Evolutionary conservation across 2,888 invertebrate species (phyloP), one percentile per base, ranked within the genome.

Genomic region (Smittia aterrima): DNA sequence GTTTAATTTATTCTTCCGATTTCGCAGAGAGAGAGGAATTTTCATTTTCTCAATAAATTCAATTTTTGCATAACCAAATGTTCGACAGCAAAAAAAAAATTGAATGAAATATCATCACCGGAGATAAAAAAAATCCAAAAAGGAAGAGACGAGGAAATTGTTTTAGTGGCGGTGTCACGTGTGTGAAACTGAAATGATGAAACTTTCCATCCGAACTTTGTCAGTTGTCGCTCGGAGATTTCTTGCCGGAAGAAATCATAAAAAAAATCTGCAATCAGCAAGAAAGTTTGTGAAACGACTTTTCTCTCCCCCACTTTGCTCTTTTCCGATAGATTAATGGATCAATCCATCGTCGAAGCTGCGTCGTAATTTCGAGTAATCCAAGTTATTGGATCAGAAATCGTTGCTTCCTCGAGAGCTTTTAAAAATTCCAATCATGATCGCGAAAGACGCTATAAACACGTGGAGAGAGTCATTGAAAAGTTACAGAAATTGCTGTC

Each of bases 381-480:
- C 47, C 47, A 2, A 2, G 11, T 47, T 47, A 47, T 47, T 47
- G 47, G 47, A 47, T 47, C 16, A n/a, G 47, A 47, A 47, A 13
- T 47, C 2, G 16, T 13, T n/a, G n/a, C 16, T n/a, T 47, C 47
- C 47, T 47, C 32, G 4, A 3, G 9, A 32, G 58, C 58, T 58
- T 58, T 58, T 4, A 7, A 38, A 58, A 58, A 58, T 58, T 58
- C 58, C 58, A 58, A 22, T 22, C 58, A 58, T 58, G 58, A 58
- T 22, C 58, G 22, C 1, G 18, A 2, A n/a, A 16, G 47, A 22
- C 1, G 22, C 18, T 18, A 58, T 58, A 58, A 58, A 58, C 58
- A 58, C 20, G n/a, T 20, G 9, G 58, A 58, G 22, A 58, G 18
- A 11, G 18, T 20, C 58, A 58, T 58, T 22, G 22, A 18, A 58